Percentiles rank a stretch among this genome's conserved stretches.
Conservation (phyloP, 2,797 vertebrate species). For the Cossypha niveicapilla region DNA sequence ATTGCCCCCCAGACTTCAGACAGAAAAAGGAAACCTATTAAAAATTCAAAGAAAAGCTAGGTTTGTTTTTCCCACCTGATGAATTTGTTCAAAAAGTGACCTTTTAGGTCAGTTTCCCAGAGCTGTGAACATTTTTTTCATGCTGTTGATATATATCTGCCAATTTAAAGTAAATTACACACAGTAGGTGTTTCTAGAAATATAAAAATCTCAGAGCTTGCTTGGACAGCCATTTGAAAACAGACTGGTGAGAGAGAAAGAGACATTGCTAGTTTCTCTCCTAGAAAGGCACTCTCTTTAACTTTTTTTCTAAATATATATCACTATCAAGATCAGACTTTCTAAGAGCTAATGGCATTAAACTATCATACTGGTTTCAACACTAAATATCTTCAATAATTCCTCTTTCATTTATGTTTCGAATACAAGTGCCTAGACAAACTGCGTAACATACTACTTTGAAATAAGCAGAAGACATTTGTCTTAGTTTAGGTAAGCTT, state of each 20-base stretch:
- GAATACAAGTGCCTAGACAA: background rate
- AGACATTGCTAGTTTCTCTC: background rate
- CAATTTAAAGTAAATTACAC: background rate
- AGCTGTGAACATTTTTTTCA: background rate
- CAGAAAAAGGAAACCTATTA: background rate
- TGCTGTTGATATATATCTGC: background rate
- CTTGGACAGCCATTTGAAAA: background rate
- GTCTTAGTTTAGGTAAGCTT: background rate
- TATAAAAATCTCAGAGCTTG: background rate
- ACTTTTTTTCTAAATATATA: background rate
- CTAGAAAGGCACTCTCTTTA: background rate
- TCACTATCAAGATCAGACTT: background rate
- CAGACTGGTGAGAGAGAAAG: background rate
- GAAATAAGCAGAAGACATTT: background rate
- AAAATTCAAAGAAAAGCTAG: background rate
- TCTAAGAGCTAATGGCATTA: background rate
- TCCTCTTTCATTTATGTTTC: background rate
- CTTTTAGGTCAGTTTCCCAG: background rate
- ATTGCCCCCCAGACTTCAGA: background rate
- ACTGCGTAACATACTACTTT: background rate
- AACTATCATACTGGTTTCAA: background rate
- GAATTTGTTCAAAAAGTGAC: slow-evolving; percentile 7
- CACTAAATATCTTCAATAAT: background rate
- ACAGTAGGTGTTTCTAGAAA: background rate
- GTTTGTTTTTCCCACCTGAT: background rate